These are phyloP conservation scores for Ochotona curzoniae DNA, from an alignment of 2,113 vertebrate genomes.

Conservation along the genomic window DNA sequence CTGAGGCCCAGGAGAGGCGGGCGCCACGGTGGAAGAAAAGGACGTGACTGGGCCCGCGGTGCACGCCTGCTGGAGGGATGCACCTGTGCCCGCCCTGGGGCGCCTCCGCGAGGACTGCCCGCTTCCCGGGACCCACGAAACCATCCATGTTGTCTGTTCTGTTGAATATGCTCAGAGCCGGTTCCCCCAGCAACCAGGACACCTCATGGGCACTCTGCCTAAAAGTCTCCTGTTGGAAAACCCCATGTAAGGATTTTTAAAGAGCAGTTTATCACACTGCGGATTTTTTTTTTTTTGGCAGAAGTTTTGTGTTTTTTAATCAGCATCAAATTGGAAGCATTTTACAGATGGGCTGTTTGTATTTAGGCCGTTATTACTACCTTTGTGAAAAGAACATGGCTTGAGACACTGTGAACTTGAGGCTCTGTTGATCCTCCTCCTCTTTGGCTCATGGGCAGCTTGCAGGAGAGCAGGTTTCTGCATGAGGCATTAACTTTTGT, in stretches of 20 bases:
- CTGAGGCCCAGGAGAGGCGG: constrained; percentile 84
- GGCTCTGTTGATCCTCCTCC: background rate
- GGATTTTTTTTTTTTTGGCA: constrained; percentile 35
- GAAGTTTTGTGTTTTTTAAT: constrained; percentile 60
- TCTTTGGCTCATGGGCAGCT: background rate
- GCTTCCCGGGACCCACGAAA: background rate
- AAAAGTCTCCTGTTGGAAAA: background rate
- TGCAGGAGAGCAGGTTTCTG: background rate
- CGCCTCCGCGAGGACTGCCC: background rate
- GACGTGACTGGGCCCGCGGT: constrained; percentile 74
- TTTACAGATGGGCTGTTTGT: constrained; percentile 30
- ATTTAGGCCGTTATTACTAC: background rate
- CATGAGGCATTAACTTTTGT: background rate
- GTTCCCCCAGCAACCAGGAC: rapidly evolving
- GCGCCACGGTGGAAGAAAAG: constrained; percentile 77
- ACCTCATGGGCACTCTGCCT: background rate
- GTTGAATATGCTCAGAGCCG: background rate
- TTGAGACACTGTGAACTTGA: background rate
- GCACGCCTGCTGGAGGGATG: background rate
- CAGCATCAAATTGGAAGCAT: background rate
- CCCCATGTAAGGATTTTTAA: background rate
- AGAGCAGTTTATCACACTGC: constrained; percentile 14
- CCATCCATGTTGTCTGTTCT: rapidly evolving
- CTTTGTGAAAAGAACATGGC: constrained; percentile 23
- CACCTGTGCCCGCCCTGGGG: background rate